Conservation (phyloP, 2,113 vertebrate genomes). For the Asarcornis scutulata region DNA sequence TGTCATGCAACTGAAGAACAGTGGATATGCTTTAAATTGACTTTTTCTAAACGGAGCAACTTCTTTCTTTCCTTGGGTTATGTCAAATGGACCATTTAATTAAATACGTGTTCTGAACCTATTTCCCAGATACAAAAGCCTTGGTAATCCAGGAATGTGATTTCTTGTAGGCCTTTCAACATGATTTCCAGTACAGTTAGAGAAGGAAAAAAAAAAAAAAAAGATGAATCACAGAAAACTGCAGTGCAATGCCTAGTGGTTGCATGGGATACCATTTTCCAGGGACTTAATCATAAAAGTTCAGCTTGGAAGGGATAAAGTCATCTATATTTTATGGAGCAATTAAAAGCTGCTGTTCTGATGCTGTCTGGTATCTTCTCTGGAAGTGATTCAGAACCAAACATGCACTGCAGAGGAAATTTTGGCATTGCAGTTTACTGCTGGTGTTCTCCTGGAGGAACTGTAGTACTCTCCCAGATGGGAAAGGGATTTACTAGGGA, state of each 20-base stretch:
- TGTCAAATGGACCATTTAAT: constrained; percentile 2
- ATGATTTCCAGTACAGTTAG: neutral
- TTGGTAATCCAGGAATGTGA: neutral
- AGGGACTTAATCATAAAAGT: neutral
- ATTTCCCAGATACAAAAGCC: neutral
- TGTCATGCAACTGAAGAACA: neutral
- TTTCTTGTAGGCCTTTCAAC: neutral
- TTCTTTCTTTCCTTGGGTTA: neutral
- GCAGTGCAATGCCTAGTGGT: neutral
- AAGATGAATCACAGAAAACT: neutral
- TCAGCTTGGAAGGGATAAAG: neutral
- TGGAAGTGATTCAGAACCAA: neutral
- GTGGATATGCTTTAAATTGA: neutral
- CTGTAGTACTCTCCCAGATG: constrained; percentile 18
- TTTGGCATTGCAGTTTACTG: neutral
- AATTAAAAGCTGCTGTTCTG: constrained; percentile 8
- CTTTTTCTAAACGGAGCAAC: neutral
- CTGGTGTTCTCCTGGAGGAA: constrained; percentile 9
- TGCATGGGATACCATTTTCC: neutral
- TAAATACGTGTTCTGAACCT: neutral
- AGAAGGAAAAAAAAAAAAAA: neutral
- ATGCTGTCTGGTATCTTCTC: constrained; percentile 10
- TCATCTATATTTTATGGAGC: neutral
- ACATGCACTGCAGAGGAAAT: neutral
- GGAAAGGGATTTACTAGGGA: constrained; percentile 12